A percentile compares a stretch with the other conserved stretches of the same genome.
These are phyloP conservation scores for Montipora sp. DNA, from an alignment of 64 coral and sea anemone species.

Conservation along the genomic window DNA sequence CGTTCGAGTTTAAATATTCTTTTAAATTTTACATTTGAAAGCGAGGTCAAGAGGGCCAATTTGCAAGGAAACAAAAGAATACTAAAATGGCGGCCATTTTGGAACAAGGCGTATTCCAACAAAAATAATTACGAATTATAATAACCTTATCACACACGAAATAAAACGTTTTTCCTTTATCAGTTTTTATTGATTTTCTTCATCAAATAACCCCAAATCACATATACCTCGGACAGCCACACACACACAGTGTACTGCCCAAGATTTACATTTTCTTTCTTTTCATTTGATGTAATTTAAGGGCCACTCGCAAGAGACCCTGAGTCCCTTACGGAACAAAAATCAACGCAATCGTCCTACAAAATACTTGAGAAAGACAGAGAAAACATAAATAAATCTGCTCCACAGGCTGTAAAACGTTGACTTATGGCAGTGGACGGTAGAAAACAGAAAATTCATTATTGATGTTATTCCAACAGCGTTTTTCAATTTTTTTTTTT, in stretches of 20 bases:
- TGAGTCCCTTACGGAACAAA: background rate
- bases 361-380: constrained; percentile 29
- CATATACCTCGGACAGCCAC: background rate
- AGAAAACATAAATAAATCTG: constrained; percentile 20
- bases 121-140: too few species aligned
- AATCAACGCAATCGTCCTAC: constrained; percentile 31
- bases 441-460: too few species aligned
- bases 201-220: constrained; percentile 25
- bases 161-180: background rate
- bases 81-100: too few species aligned
- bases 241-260: background rate
- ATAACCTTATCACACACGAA: background rate
- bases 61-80: too few species aligned
- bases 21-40: too few species aligned
- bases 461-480: too few species aligned
- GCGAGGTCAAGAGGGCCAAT: too few species aligned
- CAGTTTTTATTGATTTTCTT: background rate
- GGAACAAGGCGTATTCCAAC: too few species aligned
- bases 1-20: too few species aligned
- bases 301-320: background rate
- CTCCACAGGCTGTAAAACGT: background rate
- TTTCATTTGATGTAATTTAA: background rate
- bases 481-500: too few species aligned
- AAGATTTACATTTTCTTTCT: background rate
- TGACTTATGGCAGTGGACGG: background rate